Evolutionary conservation across 2,888 invertebrate genomes (phyloP), one percentile per base, ranked within the genome.

Genomic region (Philonicus albiceps): DNA sequence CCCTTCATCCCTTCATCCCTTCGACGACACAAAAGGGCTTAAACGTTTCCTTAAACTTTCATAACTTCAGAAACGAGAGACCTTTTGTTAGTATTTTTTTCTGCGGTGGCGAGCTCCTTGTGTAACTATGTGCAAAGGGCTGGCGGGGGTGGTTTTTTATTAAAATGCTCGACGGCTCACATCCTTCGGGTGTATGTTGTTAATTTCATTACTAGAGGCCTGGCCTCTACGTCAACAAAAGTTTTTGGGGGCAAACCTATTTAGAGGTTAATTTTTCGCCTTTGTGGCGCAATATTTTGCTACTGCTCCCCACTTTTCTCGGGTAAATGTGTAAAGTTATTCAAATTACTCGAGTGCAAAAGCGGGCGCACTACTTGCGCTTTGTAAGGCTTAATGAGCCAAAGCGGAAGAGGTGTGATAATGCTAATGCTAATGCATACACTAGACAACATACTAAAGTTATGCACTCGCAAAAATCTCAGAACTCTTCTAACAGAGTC

Each of bases 1-100:
- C 34, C 7, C 55, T 81, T 55, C 72, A 27, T 22, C 72, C 37
- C 34, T 72, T 83, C 72, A n/a, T n/a, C n/a, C n/a, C n/a, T n/a
- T n/a, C n/a, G n/a, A n/a, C n/a, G 34, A 34, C 83, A 64, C 72
- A 83, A 83, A 83, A 83, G 72, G 83, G 34, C 64, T 83, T 85
- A 85, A 85, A 74, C 85, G 85, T 85, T 85, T 85, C 85, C 85
- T 85, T 85, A 85, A 83, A 85, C 73, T 85, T 73, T 73, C 74
- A 85, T 85, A 74, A 85, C 73, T 85, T 85, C 43, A 85, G 74
- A 85, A 73, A 74, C 43, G 73, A 85, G 72, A 84, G 73, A 43
- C 64, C 83, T 83, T 83, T 83, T 83, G 83, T 64, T 83, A 34
- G 34, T 72, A n/a, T 64, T 83, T 83, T n/a, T 72, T 64, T 78